A percentile compares a stretch with the other conserved stretches of the same genome.
Conservation (phyloP, 2,113 vertebrate genomes). For the Sitta europaea region DNA sequence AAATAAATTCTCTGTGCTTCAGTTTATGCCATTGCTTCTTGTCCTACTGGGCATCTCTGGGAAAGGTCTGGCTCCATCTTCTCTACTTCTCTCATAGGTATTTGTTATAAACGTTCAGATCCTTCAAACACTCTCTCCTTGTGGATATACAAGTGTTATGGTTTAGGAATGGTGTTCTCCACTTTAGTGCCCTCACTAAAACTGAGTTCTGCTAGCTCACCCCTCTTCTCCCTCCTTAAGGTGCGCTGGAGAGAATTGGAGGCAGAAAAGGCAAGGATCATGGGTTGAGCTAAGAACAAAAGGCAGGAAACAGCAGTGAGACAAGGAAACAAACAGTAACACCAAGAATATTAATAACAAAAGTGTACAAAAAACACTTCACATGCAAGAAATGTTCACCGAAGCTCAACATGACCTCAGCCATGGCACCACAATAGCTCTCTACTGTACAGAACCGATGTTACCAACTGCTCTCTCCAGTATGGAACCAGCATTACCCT, state of each 20-base stretch:
- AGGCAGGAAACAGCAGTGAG: neutral
- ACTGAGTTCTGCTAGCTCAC: neutral
- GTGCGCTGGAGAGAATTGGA: neutral
- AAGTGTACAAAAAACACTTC: no score
- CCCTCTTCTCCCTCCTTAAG: neutral
- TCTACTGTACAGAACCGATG: no score
- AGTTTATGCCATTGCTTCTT: neutral
- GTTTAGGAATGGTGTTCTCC: neutral
- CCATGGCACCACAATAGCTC: accelerated
- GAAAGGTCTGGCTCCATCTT: neutral
- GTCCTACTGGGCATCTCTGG: neutral
- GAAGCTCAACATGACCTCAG: neutral
- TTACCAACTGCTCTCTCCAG: no score
- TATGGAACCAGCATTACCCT: no score
- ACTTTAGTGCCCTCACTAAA: neutral
- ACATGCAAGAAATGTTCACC: neutral
- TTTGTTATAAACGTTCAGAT: neutral
- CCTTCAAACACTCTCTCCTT: neutral
- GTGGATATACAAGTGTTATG: neutral
- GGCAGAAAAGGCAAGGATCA: neutral
- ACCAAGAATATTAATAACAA: neutral
- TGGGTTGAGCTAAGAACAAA: neutral
- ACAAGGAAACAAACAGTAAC: neutral
- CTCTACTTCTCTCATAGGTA: neutral
- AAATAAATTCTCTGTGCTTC: neutral